A percentile compares a stretch with the other conserved stretches of the same genome.
Evolutionary conservation across 2,797 vertebrate genomes (phyloP).

Genomic region (Lycodopsis pacificus): DNA sequence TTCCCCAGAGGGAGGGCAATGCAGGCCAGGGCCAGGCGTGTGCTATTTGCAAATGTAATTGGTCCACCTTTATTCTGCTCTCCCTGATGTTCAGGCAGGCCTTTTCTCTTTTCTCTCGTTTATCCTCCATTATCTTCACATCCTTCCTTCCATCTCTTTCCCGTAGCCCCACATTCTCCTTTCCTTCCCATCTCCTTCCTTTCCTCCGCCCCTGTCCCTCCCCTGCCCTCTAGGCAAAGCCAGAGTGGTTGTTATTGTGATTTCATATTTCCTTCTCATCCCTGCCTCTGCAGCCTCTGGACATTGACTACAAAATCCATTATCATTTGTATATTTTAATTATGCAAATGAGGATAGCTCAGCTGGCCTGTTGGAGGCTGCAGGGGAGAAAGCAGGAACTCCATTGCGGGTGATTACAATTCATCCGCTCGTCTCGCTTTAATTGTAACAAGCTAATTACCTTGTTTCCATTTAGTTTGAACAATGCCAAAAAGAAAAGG

Average conservation of each 20-base stretch:
- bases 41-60: constrained; percentile 98
- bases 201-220: constrained; percentile 15
- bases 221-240: constrained; percentile 75
- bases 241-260: constrained; percentile 97
- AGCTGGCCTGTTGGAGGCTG: constrained; percentile 98
- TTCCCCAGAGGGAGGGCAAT: constrained; percentile 93
- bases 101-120: constrained; percentile 72
- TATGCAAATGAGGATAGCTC: constrained; percentile 99
- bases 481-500: constrained; percentile 94
- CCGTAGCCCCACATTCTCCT: constrained; percentile 32
- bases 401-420: constrained; percentile 99
- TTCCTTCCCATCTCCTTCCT: constrained; percentile 51
- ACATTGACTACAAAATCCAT: constrained; percentile 99
- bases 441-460: constrained; percentile 99
- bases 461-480: constrained; percentile 99
- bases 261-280: constrained; percentile 96
- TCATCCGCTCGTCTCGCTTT: constrained; percentile 99
- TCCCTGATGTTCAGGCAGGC: constrained; percentile 60
- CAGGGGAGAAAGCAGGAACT: constrained; percentile 98
- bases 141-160: constrained; percentile 42
- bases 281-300: constrained; percentile 98
- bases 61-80: constrained; percentile 86
- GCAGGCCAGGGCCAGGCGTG: constrained; percentile 88
- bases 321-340: constrained; percentile 99
- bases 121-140: constrained; percentile 63